Base-by-base conservation (phyloP, 2,888 invertebrate species). In the Pollenia griseotomentosa region DNA sequence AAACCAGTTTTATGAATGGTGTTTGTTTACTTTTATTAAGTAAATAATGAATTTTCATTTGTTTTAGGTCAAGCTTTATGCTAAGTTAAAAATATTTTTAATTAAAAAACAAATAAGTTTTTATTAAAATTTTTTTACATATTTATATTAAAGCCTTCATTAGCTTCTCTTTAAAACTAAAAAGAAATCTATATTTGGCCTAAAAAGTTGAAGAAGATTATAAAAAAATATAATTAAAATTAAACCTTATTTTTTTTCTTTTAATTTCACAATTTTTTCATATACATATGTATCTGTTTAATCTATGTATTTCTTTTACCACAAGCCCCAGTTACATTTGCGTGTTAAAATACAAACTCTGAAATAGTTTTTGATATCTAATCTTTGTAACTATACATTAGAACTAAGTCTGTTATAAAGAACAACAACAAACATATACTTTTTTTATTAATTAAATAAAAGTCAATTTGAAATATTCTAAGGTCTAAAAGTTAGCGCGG, bases 351-450 rank as follows among this genome's bases (percentile, higher is more conserved):
- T 12, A 71, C 71, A 71, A 71, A 73, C 59, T 59, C 46, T 74
- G 23, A 71, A 74, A 89, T 74, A 66, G 53, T 68, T 71, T 48
- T 33, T 70, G 70, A 92, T 92, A 92, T 93, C 92, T 93, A 91
- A 92, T 92, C 92, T 92, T 84, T 88, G 16, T 81, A 91, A 90
- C 90, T 90, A 88, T 88, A 91, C 92, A 93, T 92, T 92, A 92
- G 90, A 87, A 87, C 81, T 16, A 14, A 48, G 81, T 48, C 57
- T 80, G 51, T 61, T 61, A 61, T 70, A 80, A 55, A 81, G 53
- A 65, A 53, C 66, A 16, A 53, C 66, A 16, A 42, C 71, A 63
- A 44, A 73, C 14, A 53, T 2, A 33, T 14, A 40, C 23, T 61
- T 46, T 55, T 40, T 61, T 11, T 61, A 51, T 51, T 79, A 75